These are phyloP conservation scores for Montipora foliosa DNA, from an alignment of 64 coral and sea anemone genomes.

Conservation along the genomic window DNA sequence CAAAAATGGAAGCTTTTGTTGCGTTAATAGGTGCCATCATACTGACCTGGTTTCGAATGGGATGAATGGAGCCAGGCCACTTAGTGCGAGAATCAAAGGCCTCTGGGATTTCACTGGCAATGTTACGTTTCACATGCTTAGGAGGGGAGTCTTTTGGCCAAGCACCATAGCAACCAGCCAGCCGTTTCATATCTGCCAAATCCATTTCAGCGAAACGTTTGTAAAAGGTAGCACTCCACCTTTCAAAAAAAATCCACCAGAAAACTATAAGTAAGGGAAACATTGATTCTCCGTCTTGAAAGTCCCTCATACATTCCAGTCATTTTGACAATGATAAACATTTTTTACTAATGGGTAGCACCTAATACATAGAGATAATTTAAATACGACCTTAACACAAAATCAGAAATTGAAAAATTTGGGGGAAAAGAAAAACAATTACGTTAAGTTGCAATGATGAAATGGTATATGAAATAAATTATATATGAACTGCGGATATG, in stretches of 20 bases:
- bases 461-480: too few species aligned
- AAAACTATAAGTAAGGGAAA: too few species aligned
- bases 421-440: too few species aligned
- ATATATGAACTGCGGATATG: too few species aligned
- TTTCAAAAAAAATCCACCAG: neutral
- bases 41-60: slow-evolving; percentile 78
- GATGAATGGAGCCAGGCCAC: slow-evolving; percentile 85
- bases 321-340: too few species aligned
- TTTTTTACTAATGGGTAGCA: too few species aligned
- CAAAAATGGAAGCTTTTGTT: neutral
- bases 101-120: slow-evolving; percentile 47
- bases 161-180: slow-evolving; percentile 47
- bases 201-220: slow-evolving; percentile 55
- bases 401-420: too few species aligned
- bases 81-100: slow-evolving; percentile 64
- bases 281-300: too few species aligned
- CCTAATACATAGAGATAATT: too few species aligned
- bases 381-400: too few species aligned
- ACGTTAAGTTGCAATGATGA: too few species aligned
- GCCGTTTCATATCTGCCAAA: slow-evolving; percentile 42
- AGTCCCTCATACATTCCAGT: too few species aligned
- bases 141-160: slow-evolving; percentile 39
- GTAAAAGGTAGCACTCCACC: slow-evolving; percentile 73
- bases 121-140: neutral
- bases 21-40: neutral